These are phyloP conservation scores for Neosilurus mollespiculum DNA, from an alignment of 2,797 vertebrate species.

Conservation along the genomic window DNA sequence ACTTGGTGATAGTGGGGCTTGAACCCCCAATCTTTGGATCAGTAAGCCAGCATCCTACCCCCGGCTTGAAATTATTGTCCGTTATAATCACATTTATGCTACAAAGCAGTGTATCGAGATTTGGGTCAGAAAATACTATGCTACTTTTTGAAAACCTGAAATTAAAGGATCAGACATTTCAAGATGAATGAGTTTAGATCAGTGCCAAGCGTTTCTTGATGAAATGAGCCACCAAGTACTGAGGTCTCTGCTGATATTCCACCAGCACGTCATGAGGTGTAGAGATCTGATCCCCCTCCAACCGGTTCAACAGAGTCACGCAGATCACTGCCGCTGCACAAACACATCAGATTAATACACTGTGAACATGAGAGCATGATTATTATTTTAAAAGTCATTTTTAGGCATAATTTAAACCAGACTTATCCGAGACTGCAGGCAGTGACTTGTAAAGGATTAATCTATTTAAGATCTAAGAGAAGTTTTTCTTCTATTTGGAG, in stretches of 20 bases:
- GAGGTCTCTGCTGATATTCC: constrained; percentile 82
- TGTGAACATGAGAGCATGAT: background rate
- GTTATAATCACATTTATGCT: background rate
- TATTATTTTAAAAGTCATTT: background rate
- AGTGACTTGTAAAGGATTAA: constrained; percentile 11
- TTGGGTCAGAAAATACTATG: background rate
- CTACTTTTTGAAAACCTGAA: background rate
- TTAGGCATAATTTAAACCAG: background rate
- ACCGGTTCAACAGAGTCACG: constrained; percentile 81
- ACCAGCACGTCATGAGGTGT: constrained; percentile 76
- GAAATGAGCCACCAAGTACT: constrained; percentile 80
- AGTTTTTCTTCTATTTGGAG: background rate
- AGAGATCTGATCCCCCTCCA: constrained; percentile 87
- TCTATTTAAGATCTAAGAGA: constrained; percentile 1
- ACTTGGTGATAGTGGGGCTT: no score
- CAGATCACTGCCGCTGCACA: constrained; percentile 83
- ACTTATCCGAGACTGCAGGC: background rate
- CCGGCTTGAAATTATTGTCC: background rate
- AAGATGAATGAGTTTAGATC: background rate
- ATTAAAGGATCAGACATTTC: background rate
- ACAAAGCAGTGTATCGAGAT: background rate
- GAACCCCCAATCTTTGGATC: no score
- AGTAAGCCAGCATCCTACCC: no score
- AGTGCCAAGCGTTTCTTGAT: constrained; percentile 80
- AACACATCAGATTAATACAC: constrained; percentile 7